Evolutionary conservation across 2,113 vertebrate genomes (phyloP).

Genomic region (Neolamprologus modestus): DNA sequence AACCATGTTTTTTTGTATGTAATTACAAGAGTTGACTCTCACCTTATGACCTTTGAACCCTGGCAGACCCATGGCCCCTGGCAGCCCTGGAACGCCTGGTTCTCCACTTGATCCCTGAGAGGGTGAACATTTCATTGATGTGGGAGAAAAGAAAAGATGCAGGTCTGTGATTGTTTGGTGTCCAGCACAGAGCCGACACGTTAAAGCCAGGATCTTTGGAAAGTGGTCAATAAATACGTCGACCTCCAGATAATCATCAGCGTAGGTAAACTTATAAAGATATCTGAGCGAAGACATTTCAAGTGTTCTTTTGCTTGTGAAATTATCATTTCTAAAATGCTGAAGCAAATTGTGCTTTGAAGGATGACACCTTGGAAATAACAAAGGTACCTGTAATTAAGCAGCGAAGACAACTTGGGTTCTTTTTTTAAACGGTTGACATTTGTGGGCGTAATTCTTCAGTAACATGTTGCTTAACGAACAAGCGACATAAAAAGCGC

Average conservation of each 20-base stretch:
- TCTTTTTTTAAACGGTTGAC: background rate
- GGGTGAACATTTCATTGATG: background rate
- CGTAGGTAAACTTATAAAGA: background rate
- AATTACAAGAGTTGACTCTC: background rate
- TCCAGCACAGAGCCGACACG: background rate
- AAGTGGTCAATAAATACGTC: background rate
- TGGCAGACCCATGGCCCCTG: slow-evolving; percentile 50
- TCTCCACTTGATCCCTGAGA: slow-evolving; percentile 58
- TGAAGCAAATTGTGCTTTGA: background rate
- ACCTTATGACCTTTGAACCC: slow-evolving; percentile 75
- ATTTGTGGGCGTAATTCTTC: background rate
- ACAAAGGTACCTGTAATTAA: background rate
- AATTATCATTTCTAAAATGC: background rate
- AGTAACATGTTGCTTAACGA: background rate
- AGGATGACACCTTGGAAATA: background rate
- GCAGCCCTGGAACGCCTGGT: slow-evolving; percentile 51
- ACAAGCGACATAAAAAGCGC: background rate
- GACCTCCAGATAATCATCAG: background rate
- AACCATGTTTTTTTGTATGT: background rate
- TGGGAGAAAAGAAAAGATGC: background rate
- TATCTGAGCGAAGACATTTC: background rate
- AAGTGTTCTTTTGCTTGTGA: background rate
- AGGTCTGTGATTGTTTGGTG: background rate
- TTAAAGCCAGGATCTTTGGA: background rate
- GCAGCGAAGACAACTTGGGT: background rate